These are phyloP conservation scores for Nettapus auritus DNA, from an alignment of 2,113 vertebrate species.

Conservation along the genomic window DNA sequence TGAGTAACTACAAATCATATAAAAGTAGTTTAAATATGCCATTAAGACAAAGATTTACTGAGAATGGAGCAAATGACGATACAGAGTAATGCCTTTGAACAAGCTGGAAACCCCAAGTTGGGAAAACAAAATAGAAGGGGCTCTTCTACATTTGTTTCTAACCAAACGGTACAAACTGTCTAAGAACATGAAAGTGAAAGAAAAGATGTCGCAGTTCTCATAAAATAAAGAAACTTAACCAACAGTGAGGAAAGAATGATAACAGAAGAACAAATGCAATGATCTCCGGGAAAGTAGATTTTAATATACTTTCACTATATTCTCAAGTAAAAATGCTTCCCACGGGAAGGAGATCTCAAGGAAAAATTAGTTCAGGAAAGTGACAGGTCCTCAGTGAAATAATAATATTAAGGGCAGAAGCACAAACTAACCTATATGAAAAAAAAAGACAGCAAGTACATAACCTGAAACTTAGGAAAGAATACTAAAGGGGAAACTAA, in stretches of 20 bases:
- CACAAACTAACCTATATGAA: neutral
- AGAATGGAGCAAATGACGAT: neutral
- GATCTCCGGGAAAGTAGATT: neutral
- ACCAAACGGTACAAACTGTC: neutral
- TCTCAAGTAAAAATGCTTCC: neutral
- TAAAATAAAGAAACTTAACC: neutral
- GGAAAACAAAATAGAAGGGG: neutral
- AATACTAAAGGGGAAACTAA: neutral
- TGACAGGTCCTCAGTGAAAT: conserved; percentile 8
- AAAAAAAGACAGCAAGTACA: neutral
- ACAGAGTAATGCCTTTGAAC: neutral
- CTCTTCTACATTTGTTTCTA: neutral
- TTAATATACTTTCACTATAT: neutral
- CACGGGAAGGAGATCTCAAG: neutral
- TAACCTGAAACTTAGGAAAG: neutral
- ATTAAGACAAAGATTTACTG: neutral
- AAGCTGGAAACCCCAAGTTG: neutral
- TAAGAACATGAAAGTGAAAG: neutral
- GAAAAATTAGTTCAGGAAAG: conserved; percentile 16
- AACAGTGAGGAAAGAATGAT: neutral
- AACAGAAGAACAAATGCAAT: neutral
- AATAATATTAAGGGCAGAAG: neutral
- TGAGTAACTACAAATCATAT: neutral
- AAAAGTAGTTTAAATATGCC: neutral
- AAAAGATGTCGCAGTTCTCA: neutral